Evolutionary conservation across 2,888 invertebrate genomes (phyloP), one percentile per base, ranked within the genome.

Genomic region (Macaria notata): DNA sequence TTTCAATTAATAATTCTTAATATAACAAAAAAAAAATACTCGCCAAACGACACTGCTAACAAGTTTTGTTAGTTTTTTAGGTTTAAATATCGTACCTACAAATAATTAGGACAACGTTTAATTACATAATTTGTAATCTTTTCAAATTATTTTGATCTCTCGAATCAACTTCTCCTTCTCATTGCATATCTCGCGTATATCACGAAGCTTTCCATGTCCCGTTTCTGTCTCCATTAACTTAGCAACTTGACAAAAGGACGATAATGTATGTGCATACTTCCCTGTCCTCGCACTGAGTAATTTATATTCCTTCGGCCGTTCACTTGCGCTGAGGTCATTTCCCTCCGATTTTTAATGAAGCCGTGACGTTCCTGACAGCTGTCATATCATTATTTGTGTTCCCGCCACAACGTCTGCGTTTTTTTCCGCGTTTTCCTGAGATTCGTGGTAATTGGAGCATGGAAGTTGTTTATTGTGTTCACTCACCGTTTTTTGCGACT

Each of bases 351-450:
- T 66, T 61, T 58, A 68, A 70, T 69, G 59, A 66, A 58, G 69
- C 64, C 64, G 67, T 72, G 73, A 68, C 73, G 70, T 67, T 66
- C 65, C 65, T 72, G 72, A 68, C 73, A 72, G 66, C 68, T 73
- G 73, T 75, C 72, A 70, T 63, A 69, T 62, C 62, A 59, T 58
- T 64, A 19, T 19, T 19, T 19, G 19, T 19, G 19, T 54, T 59
- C 66, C 66, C 69, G 65, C 62, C 65, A 59, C 49, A 46, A 44
- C 39, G 68, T 61, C 63, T 65, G 63, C 56, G 59, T 56, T 47
- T 50, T 66, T 56, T 70, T 73, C 69, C 67, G 68, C 19, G 19
- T 19, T 19, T 19, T 64, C 69, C 67, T 68, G 65, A 68, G 64
- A 65, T 58, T 49, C 44, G 50, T 59, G 60, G 30, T 55, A 63